Evolutionary conservation across 2,113 vertebrate genomes (phyloP), one percentile per base, ranked within the genome.

Genomic region (Hippoglossus stenolepis): DNA sequence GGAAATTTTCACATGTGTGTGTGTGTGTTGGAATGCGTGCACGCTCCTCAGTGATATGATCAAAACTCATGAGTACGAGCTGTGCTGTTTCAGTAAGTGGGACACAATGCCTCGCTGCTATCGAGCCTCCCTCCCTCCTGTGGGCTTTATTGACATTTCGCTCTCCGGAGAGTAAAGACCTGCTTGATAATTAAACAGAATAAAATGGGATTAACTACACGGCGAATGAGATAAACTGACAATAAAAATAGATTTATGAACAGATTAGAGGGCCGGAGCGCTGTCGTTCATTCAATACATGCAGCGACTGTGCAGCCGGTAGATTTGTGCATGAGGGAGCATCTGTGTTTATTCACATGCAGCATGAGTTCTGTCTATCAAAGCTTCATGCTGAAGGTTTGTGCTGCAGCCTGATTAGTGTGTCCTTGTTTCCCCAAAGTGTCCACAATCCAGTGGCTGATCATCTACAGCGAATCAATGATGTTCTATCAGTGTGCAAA

Each of bases 101-200:
- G 83, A 61, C 78, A 67, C 82, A 81, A 79, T 65, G 79, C 70
- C 60, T 83, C 2, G 17, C 70, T 87, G 65, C 72, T 28, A 61
- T 78, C 10, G 4, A 77, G 75, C 61, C 5, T 79, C 67, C 45
- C 74, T 88, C 86, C 84, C 73, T 87, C 87, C 83, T 76, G 79
- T 82, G 83, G 79, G 80, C 78, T 65, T 83, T 79, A 82, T 75
- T 92, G 90, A 90, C 90, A 90, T 90, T 89, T 83, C 74, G 67
- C 68, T 17, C 72, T 84, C 78, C 23, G 51, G 64, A 74, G 72
- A 85, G 69, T 77, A 86, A 88, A 43, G 60, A 54, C 60, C 75
- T 10, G 59, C 62, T 73, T 79, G 78, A 56, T 86, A 87, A 87
- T 90, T 88, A 90, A 88, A 80, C 57, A 45, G 66, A 79, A 54